Percentiles rank a stretch among this genome's conserved stretches.
Conservation (phyloP, 2,113 vertebrate genomes). For the Thomomys bottae region DNA sequence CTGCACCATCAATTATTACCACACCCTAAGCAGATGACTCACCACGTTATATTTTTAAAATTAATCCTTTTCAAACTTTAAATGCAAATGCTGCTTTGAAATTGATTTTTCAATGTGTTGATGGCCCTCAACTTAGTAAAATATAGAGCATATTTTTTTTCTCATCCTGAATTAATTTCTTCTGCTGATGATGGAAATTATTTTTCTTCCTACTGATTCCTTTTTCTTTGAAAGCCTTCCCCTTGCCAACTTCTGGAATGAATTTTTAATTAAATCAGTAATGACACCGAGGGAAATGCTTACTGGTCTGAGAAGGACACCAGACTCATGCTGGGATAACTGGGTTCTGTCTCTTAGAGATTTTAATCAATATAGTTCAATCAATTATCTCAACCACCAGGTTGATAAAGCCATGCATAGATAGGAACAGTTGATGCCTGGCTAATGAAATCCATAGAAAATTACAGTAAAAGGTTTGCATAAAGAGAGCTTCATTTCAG, state of each 20-base stretch:
- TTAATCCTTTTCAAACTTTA: conserved; percentile 4
- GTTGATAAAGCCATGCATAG: background rate
- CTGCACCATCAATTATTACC: background rate
- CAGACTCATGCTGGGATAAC: background rate
- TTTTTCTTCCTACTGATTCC: background rate
- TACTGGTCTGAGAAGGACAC: background rate
- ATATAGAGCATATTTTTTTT: background rate
- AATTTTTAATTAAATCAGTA: background rate
- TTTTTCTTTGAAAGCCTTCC: background rate
- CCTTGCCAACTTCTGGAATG: background rate
- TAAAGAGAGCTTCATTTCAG: background rate
- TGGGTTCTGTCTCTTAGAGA: background rate
- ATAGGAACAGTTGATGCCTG: background rate
- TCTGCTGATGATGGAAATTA: background rate
- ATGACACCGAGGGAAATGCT: background rate
- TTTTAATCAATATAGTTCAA: background rate
- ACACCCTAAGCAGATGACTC: conserved; percentile 18
- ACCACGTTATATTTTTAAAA: background rate
- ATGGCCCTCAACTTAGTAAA: background rate
- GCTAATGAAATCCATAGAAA: background rate
- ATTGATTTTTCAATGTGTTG: conserved; percentile 30
- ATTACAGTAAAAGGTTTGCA: background rate
- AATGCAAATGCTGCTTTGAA: conserved; percentile 13
- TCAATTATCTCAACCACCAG: background rate
- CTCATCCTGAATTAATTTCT: background rate